Evolutionary conservation across 35 echinoderm and acorn worm genomes (phyloP), one percentile per base, ranked within the genome.

Genomic region (Apostichopus californicus): DNA sequence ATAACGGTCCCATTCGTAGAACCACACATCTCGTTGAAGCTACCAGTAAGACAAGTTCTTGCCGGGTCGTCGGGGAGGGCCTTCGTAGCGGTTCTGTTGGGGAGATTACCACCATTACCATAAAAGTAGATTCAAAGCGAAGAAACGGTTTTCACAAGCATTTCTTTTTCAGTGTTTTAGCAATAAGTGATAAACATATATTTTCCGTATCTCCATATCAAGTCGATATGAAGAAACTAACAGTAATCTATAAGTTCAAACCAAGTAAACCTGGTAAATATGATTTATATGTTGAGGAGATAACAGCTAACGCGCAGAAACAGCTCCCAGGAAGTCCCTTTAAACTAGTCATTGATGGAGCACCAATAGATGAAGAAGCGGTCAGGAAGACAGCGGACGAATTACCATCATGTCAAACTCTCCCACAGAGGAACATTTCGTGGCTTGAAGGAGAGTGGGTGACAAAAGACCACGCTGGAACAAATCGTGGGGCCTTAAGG

Each of bases 261-360:
- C 57, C 86, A 8, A 87, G 18, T 10, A n/a, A n/a, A 8, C 54
- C 54, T 58, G 86, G 86, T 13, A 20, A 10, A 13, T 87, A 87
- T 52, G 57, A 87, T 52, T 71, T 87, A 22, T 87, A 87, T 71
- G 57, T 87, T 46, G 86, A 87, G 57, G 18, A 63, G 20, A 66
- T 87, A 28, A 13, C 55, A 9, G 22, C 21, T 5, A 10, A 56
- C n/a, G 21, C 13, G 14, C 84, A 87, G 25, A 23, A 23, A 11
- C 84, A 87, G 60, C 34, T 87, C 17, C 56, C n/a, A 23, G 60
- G 60, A 59, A 87, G 84, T 56, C 84, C 84, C 0, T 87, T 20
- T 18, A 46, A 57, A 23, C 60, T 87, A 18, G 15, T 56, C 9
- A 63, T 87, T 23, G 84, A 87, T 59, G 84, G 84, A 87, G 5